Conservation (phyloP, 1,140 invertebrate species). For the Chrysopa pallens region DNA sequence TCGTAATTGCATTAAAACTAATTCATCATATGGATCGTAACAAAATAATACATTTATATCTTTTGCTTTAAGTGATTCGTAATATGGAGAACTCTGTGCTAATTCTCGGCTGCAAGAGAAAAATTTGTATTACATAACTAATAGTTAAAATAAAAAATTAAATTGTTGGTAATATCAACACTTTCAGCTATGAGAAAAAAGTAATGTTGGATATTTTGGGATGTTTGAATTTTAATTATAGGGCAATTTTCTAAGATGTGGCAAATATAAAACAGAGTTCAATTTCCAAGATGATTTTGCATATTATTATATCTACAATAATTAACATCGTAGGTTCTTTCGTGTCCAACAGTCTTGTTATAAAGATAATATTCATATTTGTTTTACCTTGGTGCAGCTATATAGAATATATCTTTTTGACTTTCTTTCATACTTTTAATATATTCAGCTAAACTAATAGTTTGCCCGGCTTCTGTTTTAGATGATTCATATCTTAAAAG, state of each 20-base stretch:
- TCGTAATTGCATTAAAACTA: conserved; percentile 78
- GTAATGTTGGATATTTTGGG: background rate
- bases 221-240: conserved; percentile 1
- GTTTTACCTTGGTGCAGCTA: conserved; percentile 74
- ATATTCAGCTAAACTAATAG: conserved; percentile 75
- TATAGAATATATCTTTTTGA: conserved; percentile 80
- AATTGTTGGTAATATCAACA: background rate
- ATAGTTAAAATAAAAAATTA: background rate
- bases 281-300: too few species aligned
- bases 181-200: background rate
- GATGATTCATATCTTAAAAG: conserved; percentile 88
- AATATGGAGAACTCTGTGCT: conserved; percentile 87
- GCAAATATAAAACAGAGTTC: conserved; percentile 1
- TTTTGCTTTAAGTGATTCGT: conserved; percentile 73
- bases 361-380: too few species aligned
- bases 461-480: conserved; percentile 44
- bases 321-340: too few species aligned
- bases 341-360: too few species aligned
- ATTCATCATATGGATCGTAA: conserved; percentile 90
- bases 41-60: conserved; percentile 88
- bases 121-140: conserved; percentile 5
- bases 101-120: conserved; percentile 54
- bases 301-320: too few species aligned
- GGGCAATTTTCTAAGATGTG: background rate
- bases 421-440: conserved; percentile 52